Conservation (phyloP, 2,797 vertebrate genomes). For the Sardinella longiceps region DNA sequence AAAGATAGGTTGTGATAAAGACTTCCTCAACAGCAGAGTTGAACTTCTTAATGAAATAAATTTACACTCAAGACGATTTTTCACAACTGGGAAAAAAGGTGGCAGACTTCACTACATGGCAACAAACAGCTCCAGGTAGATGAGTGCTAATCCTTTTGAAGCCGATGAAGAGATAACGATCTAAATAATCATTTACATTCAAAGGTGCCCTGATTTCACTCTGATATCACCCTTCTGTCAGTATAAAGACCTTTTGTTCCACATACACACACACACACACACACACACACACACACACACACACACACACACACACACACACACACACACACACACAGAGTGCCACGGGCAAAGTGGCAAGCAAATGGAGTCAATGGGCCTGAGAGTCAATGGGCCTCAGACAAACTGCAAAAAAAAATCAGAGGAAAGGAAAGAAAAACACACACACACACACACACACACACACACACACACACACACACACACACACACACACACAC, state of each 20-base stretch:
- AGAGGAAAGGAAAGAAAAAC: background rate
- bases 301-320: constrained; percentile 13
- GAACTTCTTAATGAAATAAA: no score
- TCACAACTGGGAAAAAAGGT: background rate
- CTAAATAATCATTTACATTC: constrained; percentile 8
- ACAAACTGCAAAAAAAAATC: constrained; percentile 36
- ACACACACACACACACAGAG: background rate
- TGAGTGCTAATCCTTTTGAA: background rate
- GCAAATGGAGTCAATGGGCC: background rate
- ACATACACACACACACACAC: no score
- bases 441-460: background rate
- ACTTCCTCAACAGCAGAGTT: background rate
- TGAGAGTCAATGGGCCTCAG: constrained; percentile 16
- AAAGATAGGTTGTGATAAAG: background rate
- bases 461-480: background rate
- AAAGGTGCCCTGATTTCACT: background rate
- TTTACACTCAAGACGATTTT: no score
- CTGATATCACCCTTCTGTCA: constrained; percentile 18
- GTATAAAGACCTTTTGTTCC: constrained; percentile 13
- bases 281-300: background rate
- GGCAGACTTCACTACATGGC: background rate
- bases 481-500: background rate
- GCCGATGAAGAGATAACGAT: background rate
- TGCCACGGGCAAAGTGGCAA: background rate
- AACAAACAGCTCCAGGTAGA: background rate